Evolutionary conservation across 2,888 invertebrate genomes (phyloP), one percentile per base, ranked within the genome.

Genomic region (Parochlus steinenii): DNA sequence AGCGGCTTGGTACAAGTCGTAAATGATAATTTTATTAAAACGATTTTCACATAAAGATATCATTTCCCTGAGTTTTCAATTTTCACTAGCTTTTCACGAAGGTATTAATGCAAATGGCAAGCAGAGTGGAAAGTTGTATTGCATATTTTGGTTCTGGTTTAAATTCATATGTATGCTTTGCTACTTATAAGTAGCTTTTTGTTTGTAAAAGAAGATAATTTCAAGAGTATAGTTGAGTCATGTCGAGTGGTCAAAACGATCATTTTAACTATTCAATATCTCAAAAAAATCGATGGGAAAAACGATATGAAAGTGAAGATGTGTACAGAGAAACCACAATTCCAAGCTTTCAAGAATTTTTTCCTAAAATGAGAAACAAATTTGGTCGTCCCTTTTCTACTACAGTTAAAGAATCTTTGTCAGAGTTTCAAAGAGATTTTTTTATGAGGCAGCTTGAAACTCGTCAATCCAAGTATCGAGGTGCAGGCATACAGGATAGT

Each of bases 261-360:
- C 48, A 65, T 65, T 65, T 71, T 28, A 65, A 61, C 41, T 66
- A 70, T 38, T 79, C 80, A 7, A 62, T 74, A 0, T 63, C 70
- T 49, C 62, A 62, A 37, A 78, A 77, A 46, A 65, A 78, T 24
- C 73, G 77, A 42, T 53, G 66, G 1, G 69, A 80, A 4, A 71
- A 71, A 44, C 65, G 69, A 7, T 66, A 75, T 42, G 67, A 66
- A 43, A 61, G 67, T 33, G 68, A 69, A 49, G 71, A 71, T 2
- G 78, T 75, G 19, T 80, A 75, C 52, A 67, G 67, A 40, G 73
- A 79, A 56, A 79, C 80, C 2, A 72, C 76, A 56, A 61, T 75
- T 42, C 77, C 80, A 12, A 76, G 78, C 24, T 81, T 78, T 50
- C 73, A 75, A 56, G 81, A 80, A 3, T 56, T 55, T 32, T 46